phyloP scores from a whole-genome alignment of 2,113 vertebrate genomes.

The Naja naja region DNA sequence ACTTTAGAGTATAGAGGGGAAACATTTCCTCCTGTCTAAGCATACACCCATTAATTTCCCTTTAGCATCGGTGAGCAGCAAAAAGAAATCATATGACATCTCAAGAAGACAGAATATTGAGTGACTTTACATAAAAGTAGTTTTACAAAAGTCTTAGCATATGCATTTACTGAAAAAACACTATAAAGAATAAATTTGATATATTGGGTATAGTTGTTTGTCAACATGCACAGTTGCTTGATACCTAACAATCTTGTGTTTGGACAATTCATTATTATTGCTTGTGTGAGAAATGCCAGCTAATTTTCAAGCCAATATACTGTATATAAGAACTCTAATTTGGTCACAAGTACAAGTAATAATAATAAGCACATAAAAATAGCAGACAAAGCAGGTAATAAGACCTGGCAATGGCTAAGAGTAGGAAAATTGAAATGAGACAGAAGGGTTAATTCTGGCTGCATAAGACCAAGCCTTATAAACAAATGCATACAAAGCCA shows the following conservation, averaged over 20 bases:
- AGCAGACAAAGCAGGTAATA: neutral
- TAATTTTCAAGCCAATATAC: neutral
- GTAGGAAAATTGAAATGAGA: neutral
- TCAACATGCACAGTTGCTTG: neutral
- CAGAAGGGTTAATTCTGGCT: neutral
- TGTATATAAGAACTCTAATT: neutral
- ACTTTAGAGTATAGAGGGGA: neutral
- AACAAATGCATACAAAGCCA: neutral
- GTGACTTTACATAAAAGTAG: fast-evolving
- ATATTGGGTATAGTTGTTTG: neutral
- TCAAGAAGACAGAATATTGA: neutral
- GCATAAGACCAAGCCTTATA: neutral
- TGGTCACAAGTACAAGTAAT: neutral
- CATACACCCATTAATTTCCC: neutral
- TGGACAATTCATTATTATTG: neutral
- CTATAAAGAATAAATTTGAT: slow-evolving; percentile 1
- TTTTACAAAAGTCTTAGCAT: neutral
- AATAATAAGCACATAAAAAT: neutral
- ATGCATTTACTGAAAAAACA: neutral
- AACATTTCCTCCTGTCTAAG: neutral
- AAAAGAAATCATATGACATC: neutral
- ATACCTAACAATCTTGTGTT: neutral
- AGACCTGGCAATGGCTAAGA: neutral
- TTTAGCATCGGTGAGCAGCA: neutral
- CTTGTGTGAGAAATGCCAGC: neutral